Evolutionary conservation across 2,888 invertebrate species (phyloP).

Genomic region (Thumatha senex): DNA sequence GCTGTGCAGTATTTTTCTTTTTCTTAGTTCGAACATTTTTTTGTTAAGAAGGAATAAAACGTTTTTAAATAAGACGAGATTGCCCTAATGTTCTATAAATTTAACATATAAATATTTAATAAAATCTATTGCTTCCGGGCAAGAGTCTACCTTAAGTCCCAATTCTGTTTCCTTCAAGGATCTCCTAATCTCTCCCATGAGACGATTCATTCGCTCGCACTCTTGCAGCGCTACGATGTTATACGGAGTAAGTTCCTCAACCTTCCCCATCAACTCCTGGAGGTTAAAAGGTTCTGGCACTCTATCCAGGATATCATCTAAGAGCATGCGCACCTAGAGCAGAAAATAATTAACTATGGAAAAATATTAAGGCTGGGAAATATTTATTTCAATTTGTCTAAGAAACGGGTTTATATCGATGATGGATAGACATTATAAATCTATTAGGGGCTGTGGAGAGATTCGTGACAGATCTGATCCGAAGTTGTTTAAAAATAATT

Average conservation of each 20-base stretch:
- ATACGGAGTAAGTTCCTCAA: conserved; percentile 95
- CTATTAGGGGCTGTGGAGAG: too few species aligned
- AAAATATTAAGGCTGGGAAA: background rate
- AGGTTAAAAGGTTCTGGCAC: conserved; percentile 95
- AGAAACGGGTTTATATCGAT: too few species aligned
- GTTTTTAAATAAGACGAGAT: too few species aligned
- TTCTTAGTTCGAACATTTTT: too few species aligned
- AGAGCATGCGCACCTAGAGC: conserved; percentile 85
- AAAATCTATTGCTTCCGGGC: too few species aligned
- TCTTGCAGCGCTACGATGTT: conserved; percentile 96
- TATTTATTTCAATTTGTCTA: background rate
- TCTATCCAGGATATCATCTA: conserved; percentile 95
- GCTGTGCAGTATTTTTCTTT: too few species aligned
- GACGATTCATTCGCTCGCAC: conserved; percentile 96
- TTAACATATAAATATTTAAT: too few species aligned
- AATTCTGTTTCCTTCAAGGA: conserved; percentile 93
- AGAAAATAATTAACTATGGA: background rate
- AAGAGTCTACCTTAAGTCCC: conserved; percentile 89
- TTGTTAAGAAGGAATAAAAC: too few species aligned
- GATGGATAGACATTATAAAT: too few species aligned
- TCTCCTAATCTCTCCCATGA: conserved; percentile 91
- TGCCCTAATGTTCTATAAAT: too few species aligned
- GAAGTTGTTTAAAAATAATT: too few species aligned
- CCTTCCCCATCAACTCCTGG: conserved; percentile 91
- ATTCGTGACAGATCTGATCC: too few species aligned